phyloP scores from a whole-genome alignment of 2,888 invertebrate species.

The Acheta domesticus region DNA sequence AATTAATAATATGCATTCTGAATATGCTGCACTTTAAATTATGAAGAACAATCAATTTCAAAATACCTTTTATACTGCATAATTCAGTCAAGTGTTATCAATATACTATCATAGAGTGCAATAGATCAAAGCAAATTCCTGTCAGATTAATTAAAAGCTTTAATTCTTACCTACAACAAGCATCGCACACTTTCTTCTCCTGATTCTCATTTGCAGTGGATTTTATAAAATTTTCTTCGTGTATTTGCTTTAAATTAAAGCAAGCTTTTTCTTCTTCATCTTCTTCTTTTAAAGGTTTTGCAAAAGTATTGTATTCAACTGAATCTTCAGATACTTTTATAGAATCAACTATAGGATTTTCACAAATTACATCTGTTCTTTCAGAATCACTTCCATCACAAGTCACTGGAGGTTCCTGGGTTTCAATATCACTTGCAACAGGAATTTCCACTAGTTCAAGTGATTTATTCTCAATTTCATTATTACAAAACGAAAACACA shows the following conservation, averaged over 20 bases:
- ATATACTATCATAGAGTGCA: no score
- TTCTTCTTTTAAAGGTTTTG: not conserved
- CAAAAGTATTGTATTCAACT: not conserved
- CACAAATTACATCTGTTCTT: not conserved
- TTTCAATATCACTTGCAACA: not conserved
- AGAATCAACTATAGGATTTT: no score
- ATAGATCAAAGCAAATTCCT: not conserved
- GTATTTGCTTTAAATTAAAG: not conserved
- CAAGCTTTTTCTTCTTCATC: not conserved
- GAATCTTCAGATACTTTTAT: no score
- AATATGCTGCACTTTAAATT: no score
- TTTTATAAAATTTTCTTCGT: not conserved
- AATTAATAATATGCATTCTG: no score
- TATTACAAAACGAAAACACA: not conserved
- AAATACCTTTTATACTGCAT: not conserved
- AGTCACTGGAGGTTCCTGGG: not conserved
- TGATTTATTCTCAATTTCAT: not conserved
- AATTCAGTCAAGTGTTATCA: not conserved
- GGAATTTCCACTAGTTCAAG: not conserved
- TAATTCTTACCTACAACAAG: constrained; percentile 18
- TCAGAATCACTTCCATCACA: not conserved
- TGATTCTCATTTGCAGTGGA: not conserved
- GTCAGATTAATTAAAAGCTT: not conserved
- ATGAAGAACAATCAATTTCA: not conserved
- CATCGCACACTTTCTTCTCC: not conserved